Evolutionary conservation across 2,113 vertebrate species (phyloP), one percentile per base, ranked within the genome.

Genomic region (Bubo scandiacus): DNA sequence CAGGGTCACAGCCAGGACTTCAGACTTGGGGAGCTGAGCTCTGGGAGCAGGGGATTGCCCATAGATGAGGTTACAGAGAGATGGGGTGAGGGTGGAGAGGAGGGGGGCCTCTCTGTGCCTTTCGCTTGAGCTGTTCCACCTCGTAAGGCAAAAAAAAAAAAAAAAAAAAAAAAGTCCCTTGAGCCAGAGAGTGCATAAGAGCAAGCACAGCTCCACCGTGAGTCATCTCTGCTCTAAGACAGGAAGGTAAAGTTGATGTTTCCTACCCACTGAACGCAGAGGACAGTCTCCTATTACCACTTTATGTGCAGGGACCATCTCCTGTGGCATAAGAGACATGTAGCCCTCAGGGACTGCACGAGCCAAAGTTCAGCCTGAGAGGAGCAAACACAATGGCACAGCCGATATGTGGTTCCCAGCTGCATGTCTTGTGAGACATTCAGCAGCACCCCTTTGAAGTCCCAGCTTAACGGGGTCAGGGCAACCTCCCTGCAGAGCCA

Each of bases 151-250:
- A 47, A 42, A 18, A 25, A 58, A 21, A 32, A 17, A 34, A 7
- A 13, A 34, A 36, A 25, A 34, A 40, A 12, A 21, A 13, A 18
- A 20, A 0, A 34, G 5, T 30, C 38, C 27, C 51, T 74, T 77
- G 66, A 71, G 27, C 47, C 71, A 65, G 3, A 36, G 5, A 84
- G 34, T 0, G 0, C 1, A 0, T 19, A 51, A 68, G 7, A 65
- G 10, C 14, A 51, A 81, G 43, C 0, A 0, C n/a, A 84, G 84
- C 54, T 70, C 43, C 58, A 75, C 18, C 0, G 0, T 36, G 65
- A 83, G 13, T 43, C 55, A 61, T 10, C 40, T 78, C 68, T 89
- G 36, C 23, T 72, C 27, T 49, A 54, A 70, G 34, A 77, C 16
- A 66, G 36, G 63, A 18, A 45, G 17, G 45, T 16, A 21, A 45